Percentiles rank a stretch among this genome's conserved stretches.
phyloP scores from a whole-genome alignment of 2,888 invertebrate species.

The Cephus runcator region DNA sequence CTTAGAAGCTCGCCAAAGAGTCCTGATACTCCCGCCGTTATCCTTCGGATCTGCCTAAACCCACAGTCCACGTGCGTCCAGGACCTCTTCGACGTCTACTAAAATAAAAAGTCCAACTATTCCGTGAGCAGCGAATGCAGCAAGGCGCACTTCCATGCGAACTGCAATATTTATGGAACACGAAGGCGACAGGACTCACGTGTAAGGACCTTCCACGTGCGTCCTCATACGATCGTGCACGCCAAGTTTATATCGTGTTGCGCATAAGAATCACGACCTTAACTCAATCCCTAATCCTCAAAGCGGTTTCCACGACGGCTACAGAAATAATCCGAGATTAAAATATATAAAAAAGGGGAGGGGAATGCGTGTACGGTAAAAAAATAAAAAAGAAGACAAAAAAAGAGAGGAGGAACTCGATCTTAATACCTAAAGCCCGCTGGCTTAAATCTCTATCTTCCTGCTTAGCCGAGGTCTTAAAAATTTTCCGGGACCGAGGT shows the following conservation, averaged over 20 bases:
- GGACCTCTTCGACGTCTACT: too few species aligned
- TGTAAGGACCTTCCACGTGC: too few species aligned
- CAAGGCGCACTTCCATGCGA: too few species aligned
- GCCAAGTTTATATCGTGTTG: slow-evolving; percentile 36
- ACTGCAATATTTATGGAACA: too few species aligned
- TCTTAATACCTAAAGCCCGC: slow-evolving; percentile 50
- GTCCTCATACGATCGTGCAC: too few species aligned
- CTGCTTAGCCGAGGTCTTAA: slow-evolving; percentile 43
- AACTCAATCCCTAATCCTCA: slow-evolving; percentile 60
- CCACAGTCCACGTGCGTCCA: too few species aligned
- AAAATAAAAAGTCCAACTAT: too few species aligned
- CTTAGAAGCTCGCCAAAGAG: slow-evolving; percentile 45
- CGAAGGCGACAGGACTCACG: too few species aligned
- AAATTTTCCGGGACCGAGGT: slow-evolving; percentile 53
- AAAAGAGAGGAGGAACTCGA: slow-evolving; percentile 37
- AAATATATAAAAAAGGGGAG: slow-evolving; percentile 31
- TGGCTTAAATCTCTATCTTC: slow-evolving; percentile 51
- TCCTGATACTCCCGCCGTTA: slow-evolving; percentile 22
- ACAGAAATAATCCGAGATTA: slow-evolving; percentile 59
- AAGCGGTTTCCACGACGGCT: slow-evolving; percentile 45
- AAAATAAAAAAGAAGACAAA: slow-evolving; percentile 19
- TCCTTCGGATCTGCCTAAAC: neutral
- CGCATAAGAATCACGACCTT: slow-evolving; percentile 44
- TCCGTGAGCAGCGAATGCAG: too few species aligned
- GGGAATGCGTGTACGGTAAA: neutral